Evolutionary conservation across 1,140 invertebrate species (phyloP).

Genomic region (Drosophila pachea): DNA sequence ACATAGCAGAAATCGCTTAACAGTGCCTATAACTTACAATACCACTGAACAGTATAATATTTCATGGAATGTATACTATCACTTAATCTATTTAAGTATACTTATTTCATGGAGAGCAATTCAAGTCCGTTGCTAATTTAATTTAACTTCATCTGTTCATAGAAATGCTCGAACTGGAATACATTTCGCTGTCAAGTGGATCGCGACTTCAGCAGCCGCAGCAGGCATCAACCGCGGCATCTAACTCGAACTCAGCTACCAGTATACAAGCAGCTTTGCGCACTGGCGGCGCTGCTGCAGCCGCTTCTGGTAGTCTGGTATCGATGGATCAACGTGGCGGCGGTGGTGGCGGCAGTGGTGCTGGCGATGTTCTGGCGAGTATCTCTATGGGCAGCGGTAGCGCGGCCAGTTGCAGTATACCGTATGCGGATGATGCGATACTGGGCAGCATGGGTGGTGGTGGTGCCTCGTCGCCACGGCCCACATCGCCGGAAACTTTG

Average conservation of each 20-base stretch:
- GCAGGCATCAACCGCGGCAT: constrained; percentile 48
- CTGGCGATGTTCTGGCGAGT: constrained; percentile 45
- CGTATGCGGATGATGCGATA: constrained; percentile 69
- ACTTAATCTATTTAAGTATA: not conserved
- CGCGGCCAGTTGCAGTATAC: constrained; percentile 64
- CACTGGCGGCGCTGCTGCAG: constrained; percentile 39
- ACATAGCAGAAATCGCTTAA: not conserved
- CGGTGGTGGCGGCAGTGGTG: constrained; percentile 14
- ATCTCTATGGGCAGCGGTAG: constrained; percentile 69
- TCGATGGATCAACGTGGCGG: constrained; percentile 68
- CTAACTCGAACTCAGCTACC: constrained; percentile 73
- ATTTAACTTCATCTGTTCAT: not conserved
- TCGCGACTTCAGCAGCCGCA: constrained; percentile 62
- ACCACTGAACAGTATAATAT: too few species aligned
- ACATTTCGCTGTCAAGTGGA: constrained; percentile 58
- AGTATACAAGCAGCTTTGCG: constrained; percentile 67
- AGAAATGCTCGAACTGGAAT: constrained; percentile 76
- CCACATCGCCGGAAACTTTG: constrained; percentile 70
- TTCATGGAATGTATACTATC: too few species aligned
- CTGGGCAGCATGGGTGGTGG: constrained; percentile 30
- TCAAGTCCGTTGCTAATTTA: not conserved
- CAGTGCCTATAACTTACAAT: too few species aligned
- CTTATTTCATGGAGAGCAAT: not conserved
- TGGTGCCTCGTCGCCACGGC: constrained; percentile 54
- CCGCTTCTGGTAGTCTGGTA: constrained; percentile 51